Base-by-base conservation (phyloP, 1,140 invertebrate genomes). In the Drosophila sp. region DNA sequence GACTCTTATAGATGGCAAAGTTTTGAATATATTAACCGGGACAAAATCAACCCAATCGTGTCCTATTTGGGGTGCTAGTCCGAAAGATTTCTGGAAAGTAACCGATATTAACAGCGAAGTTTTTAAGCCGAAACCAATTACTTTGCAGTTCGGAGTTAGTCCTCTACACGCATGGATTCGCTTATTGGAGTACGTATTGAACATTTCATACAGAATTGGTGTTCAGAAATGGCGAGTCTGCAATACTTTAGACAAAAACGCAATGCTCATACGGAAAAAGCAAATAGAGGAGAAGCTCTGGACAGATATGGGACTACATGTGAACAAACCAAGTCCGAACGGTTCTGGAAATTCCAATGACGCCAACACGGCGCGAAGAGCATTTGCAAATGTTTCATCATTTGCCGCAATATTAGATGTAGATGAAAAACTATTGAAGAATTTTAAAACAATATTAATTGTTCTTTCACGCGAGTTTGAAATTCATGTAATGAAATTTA, bases 261-360 rank as follows among this genome's bases (percentile, higher is more conserved):
- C 8, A 38, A 38, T 38, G 35, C 8, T 38, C 35, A 56, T 66
- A 58, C 64, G 60, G 38, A 64, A 76, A 64, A 23, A 55, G 23
- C 50, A 71, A 50, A 71, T 68, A 33, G 57, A 69, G 8, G 23
- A 29, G 44, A 61, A 47, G 25, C 64, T 70, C 30, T 66, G 50
- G 60, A 7, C 44, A 11, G 35, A 71, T 58, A 67, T 76, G 60
- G 60, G 54, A 3, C 41, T 63, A 25, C 50, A 72, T 35, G 60
- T 70, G 23, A 58, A 74, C 56, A 65, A 74, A 63, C 62, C 72
- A 66, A 69, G 66, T 10, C 27, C 54, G 47, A 76, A 76, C 40
- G 61, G 74, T 33, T 55, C 60, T 64, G 47, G 38, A 57, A 69
- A 69, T 44, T 63, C 58, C 32, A 68, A 68, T 17, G 47, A 68